Evolutionary conservation across 2,113 vertebrate species (phyloP).

Genomic region (Helogale parvula): DNA sequence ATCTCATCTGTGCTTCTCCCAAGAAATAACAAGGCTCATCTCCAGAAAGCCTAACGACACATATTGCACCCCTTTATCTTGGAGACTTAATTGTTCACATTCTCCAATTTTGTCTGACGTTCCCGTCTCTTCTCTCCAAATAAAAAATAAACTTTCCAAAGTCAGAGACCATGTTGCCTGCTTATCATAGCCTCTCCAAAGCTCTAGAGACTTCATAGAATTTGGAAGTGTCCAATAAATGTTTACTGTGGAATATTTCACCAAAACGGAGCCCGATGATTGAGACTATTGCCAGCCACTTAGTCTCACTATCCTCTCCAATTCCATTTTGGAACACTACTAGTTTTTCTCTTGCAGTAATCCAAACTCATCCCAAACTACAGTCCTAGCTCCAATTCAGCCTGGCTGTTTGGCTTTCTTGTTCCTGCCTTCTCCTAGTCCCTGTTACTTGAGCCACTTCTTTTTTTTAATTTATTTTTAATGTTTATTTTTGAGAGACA

Average conservation of each 20-base stretch:
- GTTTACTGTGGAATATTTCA: neutral
- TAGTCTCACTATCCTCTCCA: neutral
- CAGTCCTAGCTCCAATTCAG: neutral
- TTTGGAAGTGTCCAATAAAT: neutral
- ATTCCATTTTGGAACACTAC: neutral
- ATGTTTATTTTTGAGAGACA: too few species aligned
- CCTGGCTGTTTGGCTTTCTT: neutral
- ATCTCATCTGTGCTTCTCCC: neutral
- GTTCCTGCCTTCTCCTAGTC: neutral
- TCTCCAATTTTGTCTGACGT: neutral
- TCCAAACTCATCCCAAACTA: neutral
- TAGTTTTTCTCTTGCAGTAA: neutral
- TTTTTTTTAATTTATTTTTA: neutral
- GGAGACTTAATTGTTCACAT: neutral
- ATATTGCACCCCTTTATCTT: too few species aligned
- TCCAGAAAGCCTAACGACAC: neutral
- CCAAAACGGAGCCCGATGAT: neutral
- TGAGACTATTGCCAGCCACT: conserved; percentile 6
- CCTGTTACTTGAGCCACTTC: neutral
- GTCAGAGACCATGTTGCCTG: neutral
- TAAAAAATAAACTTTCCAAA: neutral
- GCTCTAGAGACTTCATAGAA: neutral
- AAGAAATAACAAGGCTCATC: neutral
- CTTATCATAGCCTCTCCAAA: neutral
- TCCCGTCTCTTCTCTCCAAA: neutral